Evolutionary conservation across 2,888 invertebrate species (phyloP).

Genomic region (Trichogramma evanescens): DNA sequence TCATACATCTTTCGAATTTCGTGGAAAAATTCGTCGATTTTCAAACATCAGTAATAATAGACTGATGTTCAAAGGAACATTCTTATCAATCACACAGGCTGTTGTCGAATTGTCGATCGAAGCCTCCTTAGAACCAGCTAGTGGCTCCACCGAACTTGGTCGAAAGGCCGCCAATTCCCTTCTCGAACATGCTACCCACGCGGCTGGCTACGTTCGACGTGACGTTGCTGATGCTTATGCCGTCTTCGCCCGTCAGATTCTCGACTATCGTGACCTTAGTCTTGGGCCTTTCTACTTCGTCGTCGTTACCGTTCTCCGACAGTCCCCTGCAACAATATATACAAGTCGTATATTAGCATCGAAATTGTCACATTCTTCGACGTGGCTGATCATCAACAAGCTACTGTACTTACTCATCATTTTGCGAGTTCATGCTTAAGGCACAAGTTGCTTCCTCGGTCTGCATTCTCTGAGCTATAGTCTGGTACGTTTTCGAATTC

Average conservation of each 20-base stretch:
- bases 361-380: no score
- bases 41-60: no score
- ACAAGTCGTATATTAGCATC: neutral
- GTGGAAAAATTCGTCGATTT: no score
- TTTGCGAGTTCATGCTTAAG: slow-evolving; percentile 72
- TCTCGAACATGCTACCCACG: slow-evolving; percentile 84
- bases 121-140: slow-evolving; percentile 68
- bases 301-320: slow-evolving; percentile 52
- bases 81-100: no score
- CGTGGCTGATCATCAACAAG: neutral
- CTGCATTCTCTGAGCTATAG: slow-evolving; percentile 87
- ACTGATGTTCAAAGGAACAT: no score
- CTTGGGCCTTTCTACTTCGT: slow-evolving; percentile 55
- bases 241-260: slow-evolving; percentile 59
- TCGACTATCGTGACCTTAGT: slow-evolving; percentile 58
- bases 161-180: slow-evolving; percentile 83
- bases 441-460: slow-evolving; percentile 94
- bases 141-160: slow-evolving; percentile 79
- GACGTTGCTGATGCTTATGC: slow-evolving; percentile 70
- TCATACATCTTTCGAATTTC: no score
- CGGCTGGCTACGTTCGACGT: slow-evolving; percentile 80
- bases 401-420: slow-evolving; percentile 54
- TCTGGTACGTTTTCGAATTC: slow-evolving; percentile 91
- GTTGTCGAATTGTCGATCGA: neutral
- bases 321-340: slow-evolving; percentile 34